Conservation (phyloP, 2,888 invertebrate species). For the Andrena hattorfiana region DNA sequence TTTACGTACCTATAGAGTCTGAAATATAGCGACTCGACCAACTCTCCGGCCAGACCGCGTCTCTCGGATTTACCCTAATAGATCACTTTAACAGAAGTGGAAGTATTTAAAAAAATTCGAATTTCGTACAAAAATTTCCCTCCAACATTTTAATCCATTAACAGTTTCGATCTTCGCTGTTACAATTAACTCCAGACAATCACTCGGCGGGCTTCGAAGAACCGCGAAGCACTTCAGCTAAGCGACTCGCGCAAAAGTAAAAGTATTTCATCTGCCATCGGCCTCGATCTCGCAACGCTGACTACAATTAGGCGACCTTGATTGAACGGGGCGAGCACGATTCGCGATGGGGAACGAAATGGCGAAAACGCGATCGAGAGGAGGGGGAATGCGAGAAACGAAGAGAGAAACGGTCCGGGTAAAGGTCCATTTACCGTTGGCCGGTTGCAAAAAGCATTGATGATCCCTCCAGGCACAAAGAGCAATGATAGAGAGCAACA, state of each 20-base stretch:
- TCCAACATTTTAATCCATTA: background rate
- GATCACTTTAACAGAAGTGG: too few relatives aligned
- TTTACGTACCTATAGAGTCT: too few relatives aligned
- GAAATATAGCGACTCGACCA: too few relatives aligned
- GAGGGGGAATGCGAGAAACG: conserved; percentile 46
- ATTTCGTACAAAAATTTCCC: too few relatives aligned
- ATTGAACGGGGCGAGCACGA: conserved; percentile 33
- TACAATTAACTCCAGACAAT: background rate
- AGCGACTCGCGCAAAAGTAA: background rate
- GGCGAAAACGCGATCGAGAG: conserved; percentile 5
- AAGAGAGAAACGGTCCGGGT: conserved; percentile 41
- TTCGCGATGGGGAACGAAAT: conserved; percentile 7
- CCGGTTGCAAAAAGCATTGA: conserved; percentile 64
- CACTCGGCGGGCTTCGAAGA: background rate
- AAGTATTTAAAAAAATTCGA: too few relatives aligned
- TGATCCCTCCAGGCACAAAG: conserved; percentile 64
- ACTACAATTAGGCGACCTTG: conserved; percentile 60
- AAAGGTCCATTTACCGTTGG: conserved; percentile 60
- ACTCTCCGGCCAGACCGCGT: too few relatives aligned
- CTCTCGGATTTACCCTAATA: too few relatives aligned
- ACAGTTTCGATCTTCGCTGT: background rate
- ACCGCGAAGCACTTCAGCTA: background rate
- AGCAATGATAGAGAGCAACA: conserved; percentile 67
- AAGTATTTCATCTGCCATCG: conserved; percentile 10
- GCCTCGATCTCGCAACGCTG: conserved; percentile 38